Conservation (phyloP, 2,113 vertebrate species). For the Hipposideros armiger region DNA sequence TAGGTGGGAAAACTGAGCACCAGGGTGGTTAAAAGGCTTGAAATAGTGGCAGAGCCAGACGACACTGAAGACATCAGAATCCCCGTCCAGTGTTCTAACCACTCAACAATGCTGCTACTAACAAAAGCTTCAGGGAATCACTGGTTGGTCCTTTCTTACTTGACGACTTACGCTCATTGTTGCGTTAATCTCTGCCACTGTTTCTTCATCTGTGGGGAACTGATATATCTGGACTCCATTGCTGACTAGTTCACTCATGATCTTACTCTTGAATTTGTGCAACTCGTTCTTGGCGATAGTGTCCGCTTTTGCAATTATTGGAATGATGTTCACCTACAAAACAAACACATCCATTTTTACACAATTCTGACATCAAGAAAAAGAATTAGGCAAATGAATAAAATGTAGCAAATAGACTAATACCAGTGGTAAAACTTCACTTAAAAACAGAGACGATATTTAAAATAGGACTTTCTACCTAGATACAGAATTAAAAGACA, state of each 20-base stretch:
- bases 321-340: slow-evolving; percentile 92
- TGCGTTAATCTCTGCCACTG: slow-evolving; percentile 91
- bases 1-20: not conserved
- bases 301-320: slow-evolving; percentile 92
- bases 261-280: slow-evolving; percentile 94
- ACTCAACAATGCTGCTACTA: not conserved
- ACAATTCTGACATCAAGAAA: not conserved
- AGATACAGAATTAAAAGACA: not conserved
- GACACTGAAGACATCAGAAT: rapidly evolving
- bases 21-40: not conserved
- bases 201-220: slow-evolving; percentile 92
- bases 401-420: not conserved
- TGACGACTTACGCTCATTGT: slow-evolving; percentile 90
- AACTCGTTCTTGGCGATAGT: slow-evolving; percentile 92
- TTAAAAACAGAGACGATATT: not conserved
- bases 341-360: slow-evolving; percentile 46
- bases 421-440: not conserved
- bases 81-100: rapidly evolving
- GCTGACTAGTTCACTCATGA: slow-evolving; percentile 93
- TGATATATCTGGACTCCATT: slow-evolving; percentile 93
- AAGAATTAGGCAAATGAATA: not conserved
- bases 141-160: not conserved
- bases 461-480: not conserved
- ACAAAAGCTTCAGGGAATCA: not conserved
- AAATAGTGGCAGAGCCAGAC: not conserved